Evolutionary conservation across 2,888 invertebrate species (phyloP).

Genomic region (Mesochorus sp.): DNA sequence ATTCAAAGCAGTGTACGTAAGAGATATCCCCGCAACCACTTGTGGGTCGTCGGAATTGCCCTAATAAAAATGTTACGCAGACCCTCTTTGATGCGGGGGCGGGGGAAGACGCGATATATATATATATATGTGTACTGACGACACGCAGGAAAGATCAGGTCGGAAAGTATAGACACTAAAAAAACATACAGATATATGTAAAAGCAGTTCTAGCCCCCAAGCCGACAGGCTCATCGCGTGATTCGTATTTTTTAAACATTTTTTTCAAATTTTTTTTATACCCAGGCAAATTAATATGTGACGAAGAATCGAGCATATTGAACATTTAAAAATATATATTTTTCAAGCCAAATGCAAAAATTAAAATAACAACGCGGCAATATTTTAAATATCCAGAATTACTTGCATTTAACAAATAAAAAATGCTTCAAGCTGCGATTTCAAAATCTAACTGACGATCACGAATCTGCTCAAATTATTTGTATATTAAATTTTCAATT

Average conservation of each 20-base stretch:
- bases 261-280: not conserved
- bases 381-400: too few relatives aligned
- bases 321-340: too few relatives aligned
- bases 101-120: slow-evolving; percentile 4
- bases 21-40: slow-evolving; percentile 70
- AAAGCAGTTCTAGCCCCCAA: not conserved
- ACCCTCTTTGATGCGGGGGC: slow-evolving; percentile 56
- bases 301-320: too few relatives aligned
- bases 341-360: too few relatives aligned
- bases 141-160: slow-evolving; percentile 31
- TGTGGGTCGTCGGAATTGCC: slow-evolving; percentile 77
- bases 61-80: slow-evolving; percentile 79
- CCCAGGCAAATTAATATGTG: not conserved
- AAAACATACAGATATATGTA: slow-evolving; percentile 1
- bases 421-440: too few relatives aligned
- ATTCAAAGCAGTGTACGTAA: slow-evolving; percentile 60
- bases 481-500: too few relatives aligned
- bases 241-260: too few relatives aligned
- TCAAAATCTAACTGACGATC: too few relatives aligned
- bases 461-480: too few relatives aligned
- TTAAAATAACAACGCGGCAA: too few relatives aligned
- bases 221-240: not conserved
- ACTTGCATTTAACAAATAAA: too few relatives aligned
- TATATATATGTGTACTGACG: slow-evolving; percentile 21
- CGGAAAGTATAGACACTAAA: slow-evolving; percentile 31